Percentiles rank a stretch among this genome's conserved stretches.
These are phyloP conservation scores for Vidua macroura DNA, from an alignment of 2,113 vertebrate genomes.

Conservation along the genomic window DNA sequence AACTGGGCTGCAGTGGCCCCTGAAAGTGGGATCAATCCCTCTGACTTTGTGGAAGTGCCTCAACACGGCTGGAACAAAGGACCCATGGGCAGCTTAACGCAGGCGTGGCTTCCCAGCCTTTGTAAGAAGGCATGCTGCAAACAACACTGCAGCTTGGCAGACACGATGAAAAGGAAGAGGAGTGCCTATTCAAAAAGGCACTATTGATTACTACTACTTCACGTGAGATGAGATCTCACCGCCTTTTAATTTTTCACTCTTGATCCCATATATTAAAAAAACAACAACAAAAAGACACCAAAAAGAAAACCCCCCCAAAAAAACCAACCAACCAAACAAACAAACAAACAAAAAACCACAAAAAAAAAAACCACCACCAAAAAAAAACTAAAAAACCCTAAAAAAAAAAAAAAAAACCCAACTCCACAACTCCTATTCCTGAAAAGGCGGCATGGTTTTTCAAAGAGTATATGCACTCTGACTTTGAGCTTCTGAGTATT, in stretches of 20 bases:
- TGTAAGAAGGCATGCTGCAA: not conserved
- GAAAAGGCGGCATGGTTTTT: not conserved
- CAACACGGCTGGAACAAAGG: not conserved
- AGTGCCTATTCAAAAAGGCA: not conserved
- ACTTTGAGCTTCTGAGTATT: not conserved
- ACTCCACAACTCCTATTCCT: not conserved
- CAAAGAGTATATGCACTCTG: not conserved
- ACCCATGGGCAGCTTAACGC: rapidly evolving
- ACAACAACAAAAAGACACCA: not conserved
- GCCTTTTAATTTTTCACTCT: not conserved
- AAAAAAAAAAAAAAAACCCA: too few species aligned
- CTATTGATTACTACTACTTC: not conserved
- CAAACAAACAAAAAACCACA: too few species aligned
- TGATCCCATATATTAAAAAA: not conserved
- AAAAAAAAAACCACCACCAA: not conserved
- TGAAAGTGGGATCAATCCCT: not conserved
- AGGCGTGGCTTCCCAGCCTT: not conserved
- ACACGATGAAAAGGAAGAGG: not conserved
- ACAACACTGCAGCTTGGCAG: rapidly evolving
- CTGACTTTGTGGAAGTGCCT: not conserved
- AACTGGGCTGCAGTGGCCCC: not conserved
- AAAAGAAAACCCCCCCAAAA: too few species aligned
- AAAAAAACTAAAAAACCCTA: too few species aligned
- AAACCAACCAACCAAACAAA: too few species aligned
- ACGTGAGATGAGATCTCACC: not conserved